Evolutionary conservation across 2,797 vertebrate species (phyloP).

Genomic region (Protonibea diacanthus): DNA sequence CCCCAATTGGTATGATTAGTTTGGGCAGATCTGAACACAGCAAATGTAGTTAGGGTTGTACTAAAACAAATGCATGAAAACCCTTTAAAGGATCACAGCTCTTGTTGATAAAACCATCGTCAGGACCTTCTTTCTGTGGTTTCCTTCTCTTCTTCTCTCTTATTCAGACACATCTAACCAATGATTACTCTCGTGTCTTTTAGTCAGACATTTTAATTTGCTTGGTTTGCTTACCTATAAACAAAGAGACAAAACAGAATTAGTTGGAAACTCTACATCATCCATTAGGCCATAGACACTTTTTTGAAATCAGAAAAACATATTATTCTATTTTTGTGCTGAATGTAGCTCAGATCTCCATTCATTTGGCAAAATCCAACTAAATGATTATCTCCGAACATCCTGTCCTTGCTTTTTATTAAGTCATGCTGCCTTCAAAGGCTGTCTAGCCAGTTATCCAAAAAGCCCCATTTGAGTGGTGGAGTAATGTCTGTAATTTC

Average conservation of each 20-base stretch:
- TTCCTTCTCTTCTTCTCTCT: too few species aligned
- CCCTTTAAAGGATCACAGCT: background rate
- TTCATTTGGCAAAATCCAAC: slow-evolving; percentile 16
- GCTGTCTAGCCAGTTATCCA: background rate
- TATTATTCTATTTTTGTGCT: background rate
- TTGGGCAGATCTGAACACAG: background rate
- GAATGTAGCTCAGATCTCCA: background rate
- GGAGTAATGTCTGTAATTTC: slow-evolving; percentile 38
- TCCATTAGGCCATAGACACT: background rate
- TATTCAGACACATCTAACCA: too few species aligned
- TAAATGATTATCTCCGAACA: slow-evolving; percentile 25
- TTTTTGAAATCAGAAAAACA: background rate
- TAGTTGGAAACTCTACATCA: background rate
- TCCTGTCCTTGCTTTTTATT: slow-evolving; percentile 16
- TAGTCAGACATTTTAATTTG: too few species aligned
- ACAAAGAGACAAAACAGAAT: background rate
- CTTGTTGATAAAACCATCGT: too few species aligned
- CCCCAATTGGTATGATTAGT: background rate
- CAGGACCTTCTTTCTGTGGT: too few species aligned
- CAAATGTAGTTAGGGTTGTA: background rate
- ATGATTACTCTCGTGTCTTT: too few species aligned
- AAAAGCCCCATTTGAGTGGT: slow-evolving; percentile 10
- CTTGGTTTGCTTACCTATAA: too few species aligned
- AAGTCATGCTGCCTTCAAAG: slow-evolving; percentile 17
- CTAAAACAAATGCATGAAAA: background rate